Percentiles rank a stretch among this genome's conserved stretches.
Conservation (phyloP, 2,888 invertebrate species). For the Chromoteleia sp. region DNA sequence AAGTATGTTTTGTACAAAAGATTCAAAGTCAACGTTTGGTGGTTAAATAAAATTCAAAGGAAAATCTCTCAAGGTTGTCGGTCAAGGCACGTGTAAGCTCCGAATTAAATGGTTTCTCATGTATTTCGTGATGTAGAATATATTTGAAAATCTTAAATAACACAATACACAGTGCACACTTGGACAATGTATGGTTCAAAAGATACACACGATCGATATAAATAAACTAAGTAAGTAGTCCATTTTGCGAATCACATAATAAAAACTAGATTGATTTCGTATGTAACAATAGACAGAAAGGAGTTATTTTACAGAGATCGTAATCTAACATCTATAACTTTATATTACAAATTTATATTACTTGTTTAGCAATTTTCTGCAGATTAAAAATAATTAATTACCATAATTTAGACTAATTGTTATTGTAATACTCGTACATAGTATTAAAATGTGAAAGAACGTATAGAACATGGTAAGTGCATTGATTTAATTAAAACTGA, state of each 20-base stretch:
- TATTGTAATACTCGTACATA: no score
- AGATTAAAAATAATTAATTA: no score
- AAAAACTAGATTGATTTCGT: no score
- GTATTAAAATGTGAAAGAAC: no score
- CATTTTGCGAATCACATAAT: slow-evolving; percentile 1
- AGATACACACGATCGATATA: slow-evolving; percentile 7
- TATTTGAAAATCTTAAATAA: slow-evolving; percentile 33
- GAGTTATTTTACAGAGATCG: no score
- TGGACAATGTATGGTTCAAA: slow-evolving; percentile 28
- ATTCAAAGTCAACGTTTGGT: slow-evolving; percentile 20
- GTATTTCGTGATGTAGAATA: slow-evolving; percentile 65
- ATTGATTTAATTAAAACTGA: no score
- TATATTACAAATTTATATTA: no score
- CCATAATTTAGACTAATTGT: no score
- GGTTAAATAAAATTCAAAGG: slow-evolving; percentile 28
- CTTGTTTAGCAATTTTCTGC: no score
- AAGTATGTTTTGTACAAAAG: no score
- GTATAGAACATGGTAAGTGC: no score
- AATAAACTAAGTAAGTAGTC: slow-evolving; percentile 1
- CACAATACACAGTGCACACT: slow-evolving; percentile 18
- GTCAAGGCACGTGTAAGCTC: slow-evolving; percentile 65
- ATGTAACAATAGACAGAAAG: not conserved
- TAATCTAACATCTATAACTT: no score
- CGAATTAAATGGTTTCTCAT: slow-evolving; percentile 69
- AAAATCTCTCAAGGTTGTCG: slow-evolving; percentile 46